A percentile compares a stretch with the other conserved stretches of the same genome.
Evolutionary conservation across 2,888 invertebrate genomes (phyloP).

Genomic region (Onchidella celtica): DNA sequence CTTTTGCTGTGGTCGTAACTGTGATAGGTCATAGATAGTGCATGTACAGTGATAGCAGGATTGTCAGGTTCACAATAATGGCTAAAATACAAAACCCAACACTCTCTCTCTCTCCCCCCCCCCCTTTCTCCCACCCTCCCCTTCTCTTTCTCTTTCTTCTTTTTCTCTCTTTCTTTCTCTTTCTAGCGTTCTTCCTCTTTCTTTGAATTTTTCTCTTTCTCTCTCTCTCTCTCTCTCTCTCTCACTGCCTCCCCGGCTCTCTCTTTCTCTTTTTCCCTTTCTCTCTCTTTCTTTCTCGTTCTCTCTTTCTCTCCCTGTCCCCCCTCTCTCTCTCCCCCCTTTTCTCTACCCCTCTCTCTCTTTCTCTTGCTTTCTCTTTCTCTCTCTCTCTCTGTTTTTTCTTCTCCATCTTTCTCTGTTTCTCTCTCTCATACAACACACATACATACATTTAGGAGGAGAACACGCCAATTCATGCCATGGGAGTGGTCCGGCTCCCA

Average conservation of each 20-base stretch:
- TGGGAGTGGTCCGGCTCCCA: too few relatives aligned
- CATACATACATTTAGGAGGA: too few relatives aligned
- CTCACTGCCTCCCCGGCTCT: constrained; percentile 6
- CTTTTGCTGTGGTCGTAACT: too few relatives aligned
- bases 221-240: constrained; percentile 22
- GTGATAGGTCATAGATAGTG: too few relatives aligned
- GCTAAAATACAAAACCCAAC: too few relatives aligned
- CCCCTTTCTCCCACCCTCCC: not conserved
- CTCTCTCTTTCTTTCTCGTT: not conserved
- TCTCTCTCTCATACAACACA: not conserved
- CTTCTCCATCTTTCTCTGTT: not conserved
- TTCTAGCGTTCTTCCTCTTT: not conserved
- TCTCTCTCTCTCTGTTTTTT: not conserved
- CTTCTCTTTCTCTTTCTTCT: not conserved
- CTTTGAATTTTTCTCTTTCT: not conserved
- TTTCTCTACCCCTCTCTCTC: not conserved
- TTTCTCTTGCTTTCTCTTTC: constrained; percentile 1
- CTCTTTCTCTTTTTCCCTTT: not conserved
- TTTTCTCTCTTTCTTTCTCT: not conserved
- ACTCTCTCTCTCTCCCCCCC: not conserved
- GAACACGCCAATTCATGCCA: too few relatives aligned
- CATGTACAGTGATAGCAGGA: too few relatives aligned
- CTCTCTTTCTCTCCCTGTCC: not conserved
- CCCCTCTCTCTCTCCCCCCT: not conserved
- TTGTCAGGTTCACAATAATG: too few relatives aligned